Percentiles rank a stretch among this genome's conserved stretches.
These are phyloP conservation scores for Eriocheir sinensis DNA, from an alignment of 1,140 invertebrate species.

Conservation along the genomic window DNA sequence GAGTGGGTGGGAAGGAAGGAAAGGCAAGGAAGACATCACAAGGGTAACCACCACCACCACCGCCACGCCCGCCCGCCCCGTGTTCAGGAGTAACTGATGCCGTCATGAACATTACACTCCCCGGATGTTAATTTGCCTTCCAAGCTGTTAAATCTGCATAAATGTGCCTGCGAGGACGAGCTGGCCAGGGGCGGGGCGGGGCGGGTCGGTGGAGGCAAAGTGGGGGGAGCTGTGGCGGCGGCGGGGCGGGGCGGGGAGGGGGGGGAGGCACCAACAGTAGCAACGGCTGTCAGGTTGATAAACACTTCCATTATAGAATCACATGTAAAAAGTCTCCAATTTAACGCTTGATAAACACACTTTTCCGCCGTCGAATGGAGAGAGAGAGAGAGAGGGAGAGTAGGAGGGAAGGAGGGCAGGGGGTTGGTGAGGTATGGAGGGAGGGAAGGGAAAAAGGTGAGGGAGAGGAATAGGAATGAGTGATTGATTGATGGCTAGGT, in stretches of 20 bases:
- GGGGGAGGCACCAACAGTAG: neutral
- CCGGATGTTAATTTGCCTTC: neutral
- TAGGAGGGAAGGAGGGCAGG: neutral
- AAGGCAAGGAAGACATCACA: neutral
- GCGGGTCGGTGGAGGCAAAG: neutral
- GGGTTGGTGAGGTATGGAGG: neutral
- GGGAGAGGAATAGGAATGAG: too few relatives aligned
- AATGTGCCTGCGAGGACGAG: neutral
- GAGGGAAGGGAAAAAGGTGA: neutral
- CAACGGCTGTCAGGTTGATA: neutral
- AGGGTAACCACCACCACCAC: neutral
- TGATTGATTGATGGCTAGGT: neutral
- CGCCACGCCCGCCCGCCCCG: neutral
- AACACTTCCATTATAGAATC: neutral
- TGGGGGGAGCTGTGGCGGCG: neutral
- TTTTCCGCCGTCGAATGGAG: neutral
- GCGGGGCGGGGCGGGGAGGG: neutral
- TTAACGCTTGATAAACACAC: neutral
- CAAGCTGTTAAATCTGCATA: slow-evolving; percentile 17
- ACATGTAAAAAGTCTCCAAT: neutral
- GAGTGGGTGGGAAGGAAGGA: too few relatives aligned
- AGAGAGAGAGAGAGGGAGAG: neutral
- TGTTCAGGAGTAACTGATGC: neutral
- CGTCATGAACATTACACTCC: neutral
- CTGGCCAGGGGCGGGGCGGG: neutral